Percentiles rank a stretch among this genome's conserved stretches.
Conservation (phyloP, 2,797 vertebrate species). For the Florisuga fusca region DNA sequence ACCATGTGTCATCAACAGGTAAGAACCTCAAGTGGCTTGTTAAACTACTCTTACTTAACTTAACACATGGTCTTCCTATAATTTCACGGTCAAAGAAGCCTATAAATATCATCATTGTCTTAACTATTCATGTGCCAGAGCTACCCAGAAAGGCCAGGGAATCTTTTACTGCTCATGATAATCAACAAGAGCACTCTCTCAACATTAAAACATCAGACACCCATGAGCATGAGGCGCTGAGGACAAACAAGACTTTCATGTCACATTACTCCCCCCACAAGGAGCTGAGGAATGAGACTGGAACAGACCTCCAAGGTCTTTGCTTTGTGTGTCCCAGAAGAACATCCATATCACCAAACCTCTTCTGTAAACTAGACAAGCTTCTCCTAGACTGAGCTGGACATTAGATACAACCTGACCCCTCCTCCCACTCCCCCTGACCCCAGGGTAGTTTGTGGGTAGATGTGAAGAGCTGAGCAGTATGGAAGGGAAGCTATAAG, state of each 20-base stretch:
- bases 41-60: not conserved
- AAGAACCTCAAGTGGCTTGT: not conserved
- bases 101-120: not conserved
- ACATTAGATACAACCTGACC: not conserved
- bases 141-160: not conserved
- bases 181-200: not conserved
- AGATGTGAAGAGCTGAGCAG: not conserved
- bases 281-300: not conserved
- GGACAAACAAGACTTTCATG: not conserved
- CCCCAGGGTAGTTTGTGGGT: not conserved
- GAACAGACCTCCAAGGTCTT: not conserved
- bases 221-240: rapidly evolving
- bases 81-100: not conserved
- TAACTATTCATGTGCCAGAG: not conserved
- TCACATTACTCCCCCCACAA: not conserved
- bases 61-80: not conserved
- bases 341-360: not conserved
- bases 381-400: not conserved
- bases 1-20: no score
- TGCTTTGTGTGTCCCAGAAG: not conserved
- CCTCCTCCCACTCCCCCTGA: not conserved
- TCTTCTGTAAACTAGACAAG: not conserved
- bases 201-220: not conserved
- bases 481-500: not conserved
- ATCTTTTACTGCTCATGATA: not conserved